Evolutionary conservation across 2,888 invertebrate genomes (phyloP), one percentile per base, ranked within the genome.

Genomic region (Drosophila pegasa): DNA sequence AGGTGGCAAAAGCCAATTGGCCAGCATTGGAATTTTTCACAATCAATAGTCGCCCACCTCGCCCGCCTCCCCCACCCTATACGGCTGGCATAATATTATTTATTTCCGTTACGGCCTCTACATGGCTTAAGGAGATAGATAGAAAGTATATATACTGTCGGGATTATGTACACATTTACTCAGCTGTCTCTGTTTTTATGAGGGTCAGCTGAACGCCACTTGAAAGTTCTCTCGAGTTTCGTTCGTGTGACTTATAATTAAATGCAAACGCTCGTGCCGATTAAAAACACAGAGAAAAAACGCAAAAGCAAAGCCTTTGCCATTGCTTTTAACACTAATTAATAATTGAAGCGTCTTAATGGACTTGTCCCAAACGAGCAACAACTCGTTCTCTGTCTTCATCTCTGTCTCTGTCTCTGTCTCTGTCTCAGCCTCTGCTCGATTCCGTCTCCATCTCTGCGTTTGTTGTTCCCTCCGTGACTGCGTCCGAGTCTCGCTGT

Each of bases 1-100:
- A 84, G 83, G 88, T 84, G 88, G 81, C 88, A 87, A 84, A 78
- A 87, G 87, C 75, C 83, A 84, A 84, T 84, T 81, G 83, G 84
- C 65, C 61, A 77, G 84, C 63, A 66, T 79, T 61, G 60, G 73
- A 75, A 72, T 85, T 85, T 87, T 79, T 72, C 56, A 65, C 71
- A 87, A 82, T 87, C 87, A 78, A 85, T 81, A 50, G 37, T 48
- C 18, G 29, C 48, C 27, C 25, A 29, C 58, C 38, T 48, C 18
- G 29, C 48, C 27, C 25, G 33, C 58, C 38, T 14, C 14, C 52
- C 16, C 8, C 7, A 22, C 25, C n/a, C n/a, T 20, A 1, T 20
- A 14, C 8, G n/a, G 14, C 31, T 2, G 40, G 31, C 10, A 33
- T 75, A 52, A 25, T 69, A 48, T 64, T 69, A 75, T 75, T 73